Evolutionary conservation across 2,888 invertebrate genomes (phyloP), one percentile per base, ranked within the genome.

Genomic region (Tetheella fluctuosa): DNA sequence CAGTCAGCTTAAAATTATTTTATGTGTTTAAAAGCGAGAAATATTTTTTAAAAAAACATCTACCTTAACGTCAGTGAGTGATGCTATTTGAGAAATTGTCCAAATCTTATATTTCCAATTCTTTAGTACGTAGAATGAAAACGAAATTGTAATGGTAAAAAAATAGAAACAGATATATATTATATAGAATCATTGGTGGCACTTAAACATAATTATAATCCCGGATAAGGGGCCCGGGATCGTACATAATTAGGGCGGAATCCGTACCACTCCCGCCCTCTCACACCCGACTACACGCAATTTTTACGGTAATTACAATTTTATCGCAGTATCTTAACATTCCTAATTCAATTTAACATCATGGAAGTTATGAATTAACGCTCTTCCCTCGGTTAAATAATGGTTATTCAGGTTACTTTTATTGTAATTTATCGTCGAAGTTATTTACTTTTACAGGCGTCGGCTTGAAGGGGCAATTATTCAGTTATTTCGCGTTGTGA

Each of bases 301-400:
- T 90, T 89, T 90, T 90, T 90, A 90, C 89, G 89, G 82, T 90
- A 89, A 91, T 91, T 86, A 85, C 84, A 78, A 77, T 87, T 89
- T 90, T 88, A 88, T 88, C 75, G 75, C 74, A 48, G 20, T 86
- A 78, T 81, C 80, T 83, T 81, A 81, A 80, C 81, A 55, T 20
- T 34, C 13, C 86, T 89, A 89, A 90, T 90, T 90, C 86, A 89
- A 88, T 88, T 88, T 82, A 73, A 80, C 76, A 75, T 76, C 69
- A 68, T 64, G 63, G 69, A 77, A 75, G 75, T 77, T 77, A 73
- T 78, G 79, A 83, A 74, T 79, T 77, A 58, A 53, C 17, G 34
- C 15, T 12, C 71, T 76, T 71, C 68, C 73, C 72, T 69, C 69
- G 65, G 65, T 69, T 73, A 75, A 82, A 78, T 83, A 80, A 81